Evolutionary conservation across 2,113 vertebrate genomes (phyloP), one percentile per base, ranked within the genome.

Genomic region (Acrocephalus kingi): DNA sequence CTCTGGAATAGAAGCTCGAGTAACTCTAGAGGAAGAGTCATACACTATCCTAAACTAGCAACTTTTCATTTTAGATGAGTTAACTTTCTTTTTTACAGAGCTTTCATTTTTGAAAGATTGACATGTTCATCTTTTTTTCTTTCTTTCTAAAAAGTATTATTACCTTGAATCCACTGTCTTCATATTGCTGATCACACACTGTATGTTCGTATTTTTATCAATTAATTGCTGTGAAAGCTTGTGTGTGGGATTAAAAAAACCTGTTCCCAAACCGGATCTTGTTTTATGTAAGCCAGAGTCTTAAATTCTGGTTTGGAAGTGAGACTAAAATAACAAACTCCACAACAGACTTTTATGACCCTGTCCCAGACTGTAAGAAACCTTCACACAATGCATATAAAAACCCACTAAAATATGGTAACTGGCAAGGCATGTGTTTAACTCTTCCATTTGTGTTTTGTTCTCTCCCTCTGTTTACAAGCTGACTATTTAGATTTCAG

Each of bases 381-480:
- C 81, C 35, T 87, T 89, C 59, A 73, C 8, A 25, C 45, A 54
- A 19, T 46, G 41, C 27, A 6, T 41, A 59, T 78, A 5, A 49
- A 78, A 87, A 66, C 13, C 0, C 1, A 6, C 18, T 28, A 20
- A 51, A 85, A 76, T 72, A 17, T 0, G 19, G 56, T 67, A 81
- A 54, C 76, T 35, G 41, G 31, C 56, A 56, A 90, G 56, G 41
- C 64, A 3, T 52, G 18, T 68, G 23, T 75, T 92, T 52, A 63
- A 27, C 7, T 8, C 5, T 15, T 58, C 58, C 12, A 2, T 89
- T 89, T 67, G 18, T 90, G 48, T 81, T 93, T 74, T 91, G 78
- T 93, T 80, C 46, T 76, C 3, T 85, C 19, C 55, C 5, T 94
- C 46, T 87, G 61, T 90, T 97, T 96, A 83, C 64, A 76, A 84